Base-by-base conservation (phyloP, 1,140 invertebrate species). In the Heliothis virescens region DNA sequence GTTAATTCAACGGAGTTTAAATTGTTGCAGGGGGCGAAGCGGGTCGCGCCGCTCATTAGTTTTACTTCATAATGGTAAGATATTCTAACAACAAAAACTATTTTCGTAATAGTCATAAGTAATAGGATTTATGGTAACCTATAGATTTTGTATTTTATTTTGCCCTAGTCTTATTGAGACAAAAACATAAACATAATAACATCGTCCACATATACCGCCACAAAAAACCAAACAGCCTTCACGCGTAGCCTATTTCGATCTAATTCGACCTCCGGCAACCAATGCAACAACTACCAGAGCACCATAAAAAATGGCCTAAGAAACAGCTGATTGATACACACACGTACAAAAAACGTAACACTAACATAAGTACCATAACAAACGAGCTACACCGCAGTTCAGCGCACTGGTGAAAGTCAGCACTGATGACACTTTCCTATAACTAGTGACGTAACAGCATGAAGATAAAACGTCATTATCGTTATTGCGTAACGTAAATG, bases 61-160 rank as follows among this genome's bases (percentile, higher is more conserved):
- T 62, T 77, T 65, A 77, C 80, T 60, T 86, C 82, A 87, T 87
- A 86, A 87, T 87, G 86, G 86, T 87, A 86, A 79, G 86, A 53
- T 50, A 67, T 63, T 52, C 12, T n/a, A 65, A 29, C 5, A 50
- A 16, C 21, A 21, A 29, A 60, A 3, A 2, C 1, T 12, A 26
- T 26, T 10, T 26, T 11, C 11, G 26, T 12, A 26, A 2, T 29
- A 26, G 3, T 12, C 29, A 11, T 26, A 29, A 16, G 16, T 16
- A 55, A 60, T 60, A 7, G 34, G 9, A 41, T 41, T 41, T 41
- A 41, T 41, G 5, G 5, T 5, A 5, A 41, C 5, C 5, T 9
- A n/a, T n/a, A 26, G 2, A 26, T 26, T 26, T 1, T 26, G 1
- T 26, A 26, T 34, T 34, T 5, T 7, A 34, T 34, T 34, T 34